Percentiles rank a stretch among this genome's conserved stretches.
phyloP scores from a whole-genome alignment of 2,113 vertebrate genomes.

The Gobiocypris rarus region DNA sequence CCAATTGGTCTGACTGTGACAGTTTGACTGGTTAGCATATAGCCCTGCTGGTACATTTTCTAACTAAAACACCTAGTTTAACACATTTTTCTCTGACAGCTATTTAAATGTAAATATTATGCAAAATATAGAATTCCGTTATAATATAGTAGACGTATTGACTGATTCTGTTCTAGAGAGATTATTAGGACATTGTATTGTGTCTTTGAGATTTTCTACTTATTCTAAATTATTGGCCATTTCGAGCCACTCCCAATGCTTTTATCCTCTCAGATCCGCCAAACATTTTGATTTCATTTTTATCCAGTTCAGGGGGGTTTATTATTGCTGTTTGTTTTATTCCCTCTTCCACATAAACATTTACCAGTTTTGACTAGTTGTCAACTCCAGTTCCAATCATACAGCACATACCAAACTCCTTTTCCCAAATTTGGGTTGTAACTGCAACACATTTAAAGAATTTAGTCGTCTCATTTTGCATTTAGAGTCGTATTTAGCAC shows the following conservation, averaged over 20 bases:
- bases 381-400: too few relatives aligned
- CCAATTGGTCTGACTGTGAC: background rate
- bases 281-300: background rate
- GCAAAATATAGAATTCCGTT: too few relatives aligned
- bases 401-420: background rate
- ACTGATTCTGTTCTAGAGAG: too few relatives aligned
- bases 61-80: too few relatives aligned
- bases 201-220: background rate
- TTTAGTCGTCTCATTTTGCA: background rate
- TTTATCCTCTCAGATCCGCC: background rate
- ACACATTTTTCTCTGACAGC: too few relatives aligned
- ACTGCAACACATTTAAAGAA: background rate
- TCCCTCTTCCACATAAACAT: too few relatives aligned
- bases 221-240: background rate
- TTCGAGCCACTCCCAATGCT: background rate
- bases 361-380: too few relatives aligned
- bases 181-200: too few relatives aligned
- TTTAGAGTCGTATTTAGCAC: background rate
- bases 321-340: too few relatives aligned
- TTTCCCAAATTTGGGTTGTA: background rate
- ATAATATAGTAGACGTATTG: too few relatives aligned
- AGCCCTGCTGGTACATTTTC: background rate
- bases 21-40: background rate
- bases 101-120: too few relatives aligned
- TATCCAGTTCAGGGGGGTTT: background rate